Evolutionary conservation across 2,113 vertebrate species (phyloP).

Genomic region (Equus quagga): DNA sequence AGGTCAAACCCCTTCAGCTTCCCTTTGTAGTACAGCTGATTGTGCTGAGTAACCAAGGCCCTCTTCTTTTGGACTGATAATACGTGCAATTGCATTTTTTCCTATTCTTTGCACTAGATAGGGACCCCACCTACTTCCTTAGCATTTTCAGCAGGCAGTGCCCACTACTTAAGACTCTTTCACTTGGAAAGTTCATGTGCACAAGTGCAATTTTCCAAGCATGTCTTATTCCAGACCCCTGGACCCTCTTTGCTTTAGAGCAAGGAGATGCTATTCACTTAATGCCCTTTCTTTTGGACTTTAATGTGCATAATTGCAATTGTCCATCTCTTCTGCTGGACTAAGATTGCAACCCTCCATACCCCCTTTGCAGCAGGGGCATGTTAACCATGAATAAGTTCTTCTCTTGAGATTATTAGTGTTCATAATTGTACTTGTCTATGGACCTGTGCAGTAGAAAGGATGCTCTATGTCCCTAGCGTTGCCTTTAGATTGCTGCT

Average conservation of each 20-base stretch:
- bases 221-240: neutral
- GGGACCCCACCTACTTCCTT: neutral
- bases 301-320: neutral
- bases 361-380: neutral
- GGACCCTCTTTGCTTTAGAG: slow-evolving; percentile 21
- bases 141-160: neutral
- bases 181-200: neutral
- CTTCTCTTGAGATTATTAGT: neutral
- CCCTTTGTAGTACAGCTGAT: neutral
- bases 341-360: neutral
- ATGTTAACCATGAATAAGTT: neutral
- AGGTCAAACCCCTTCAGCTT: neutral
- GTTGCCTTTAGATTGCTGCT: slow-evolving; percentile 12
- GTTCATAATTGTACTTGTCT: neutral
- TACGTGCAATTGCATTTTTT: neutral
- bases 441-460: neutral
- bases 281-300: neutral
- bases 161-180: neutral
- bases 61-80: neutral
- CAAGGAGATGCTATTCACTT: neutral
- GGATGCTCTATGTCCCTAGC: neutral
- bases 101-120: neutral
- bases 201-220: neutral
- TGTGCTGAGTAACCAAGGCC: neutral
- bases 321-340: neutral